These are phyloP conservation scores for Amblyopsis rosae DNA, from an alignment of 2,113 vertebrate genomes.

Conservation along the genomic window DNA sequence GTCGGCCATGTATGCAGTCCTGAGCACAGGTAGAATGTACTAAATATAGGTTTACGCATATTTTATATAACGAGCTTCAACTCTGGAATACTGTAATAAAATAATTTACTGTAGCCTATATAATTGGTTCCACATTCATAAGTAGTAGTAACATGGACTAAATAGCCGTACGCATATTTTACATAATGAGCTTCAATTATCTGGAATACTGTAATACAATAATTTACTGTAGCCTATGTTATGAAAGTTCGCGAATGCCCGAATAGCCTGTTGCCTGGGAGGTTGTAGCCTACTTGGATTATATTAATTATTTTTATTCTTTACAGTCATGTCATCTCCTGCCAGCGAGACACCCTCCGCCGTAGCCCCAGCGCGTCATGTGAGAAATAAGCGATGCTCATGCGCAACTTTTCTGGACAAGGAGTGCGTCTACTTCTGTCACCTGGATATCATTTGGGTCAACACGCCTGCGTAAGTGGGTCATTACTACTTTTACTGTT, in stretches of 20 bases:
- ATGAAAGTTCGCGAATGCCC: background rate
- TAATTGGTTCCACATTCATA: conserved; percentile 24
- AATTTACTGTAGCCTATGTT: too few species aligned
- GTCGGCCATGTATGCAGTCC: conserved; percentile 70
- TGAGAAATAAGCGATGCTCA: conserved; percentile 89
- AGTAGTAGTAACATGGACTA: conserved; percentile 63
- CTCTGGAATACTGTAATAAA: background rate
- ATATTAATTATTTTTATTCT: conserved; percentile 6
- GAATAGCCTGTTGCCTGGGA: background rate
- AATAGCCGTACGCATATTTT: background rate
- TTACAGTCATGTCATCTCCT: conserved; percentile 50
- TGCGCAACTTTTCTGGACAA: conserved; percentile 91
- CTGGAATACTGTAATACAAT: background rate
- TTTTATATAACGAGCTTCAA: background rate
- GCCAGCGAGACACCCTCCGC: conserved; percentile 9
- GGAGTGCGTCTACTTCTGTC: conserved; percentile 98
- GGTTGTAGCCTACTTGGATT: background rate
- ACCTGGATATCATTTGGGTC: conserved; percentile 99
- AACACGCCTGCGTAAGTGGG: conserved; percentile 94
- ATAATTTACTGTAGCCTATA: too few species aligned
- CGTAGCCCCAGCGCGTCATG: conserved; percentile 54
- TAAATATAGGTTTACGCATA: background rate
- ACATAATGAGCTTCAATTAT: background rate
- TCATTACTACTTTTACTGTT: background rate
- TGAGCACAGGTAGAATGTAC: conserved; percentile 65